phyloP scores from a whole-genome alignment of 2,888 invertebrate species.

The Cryptophagus acutangulus region DNA sequence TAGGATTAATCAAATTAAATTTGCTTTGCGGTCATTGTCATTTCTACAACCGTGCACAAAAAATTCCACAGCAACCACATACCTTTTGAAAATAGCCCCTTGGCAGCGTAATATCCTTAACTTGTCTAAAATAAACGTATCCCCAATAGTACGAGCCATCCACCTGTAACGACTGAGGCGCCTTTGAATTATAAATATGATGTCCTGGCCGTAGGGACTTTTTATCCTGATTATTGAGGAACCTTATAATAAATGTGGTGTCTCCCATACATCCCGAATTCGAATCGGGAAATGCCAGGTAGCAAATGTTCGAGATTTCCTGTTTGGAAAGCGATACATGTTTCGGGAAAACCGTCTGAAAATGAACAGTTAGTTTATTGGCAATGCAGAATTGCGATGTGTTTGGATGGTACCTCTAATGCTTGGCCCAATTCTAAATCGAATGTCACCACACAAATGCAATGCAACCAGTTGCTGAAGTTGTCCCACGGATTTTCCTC shows the following conservation, averaged over 20 bases:
- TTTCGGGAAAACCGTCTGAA: conserved; percentile 74
- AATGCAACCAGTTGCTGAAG: conserved; percentile 92
- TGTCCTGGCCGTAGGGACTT: conserved; percentile 54
- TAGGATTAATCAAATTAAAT: no score
- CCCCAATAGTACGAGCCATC: conserved; percentile 90
- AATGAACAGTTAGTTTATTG: conserved; percentile 23
- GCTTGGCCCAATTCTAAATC: conserved; percentile 98
- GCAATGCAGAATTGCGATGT: no score
- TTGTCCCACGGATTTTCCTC: conserved; percentile 56
- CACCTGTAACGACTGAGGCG: conserved; percentile 71
- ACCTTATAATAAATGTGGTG: conserved; percentile 91
- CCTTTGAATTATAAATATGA: conserved; percentile 68
- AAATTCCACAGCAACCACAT: no score
- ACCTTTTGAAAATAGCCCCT: conserved; percentile 98
- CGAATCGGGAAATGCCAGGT: conserved; percentile 97
- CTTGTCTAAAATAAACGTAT: conserved; percentile 97
- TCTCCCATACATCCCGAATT: conserved; percentile 99
- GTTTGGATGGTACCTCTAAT: conserved; percentile 65
- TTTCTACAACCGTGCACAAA: no score
- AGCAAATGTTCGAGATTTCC: conserved; percentile 92
- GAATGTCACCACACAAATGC: conserved; percentile 97
- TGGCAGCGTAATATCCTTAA: conserved; percentile 83
- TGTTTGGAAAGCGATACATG: conserved; percentile 74
- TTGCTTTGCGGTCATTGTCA: no score
- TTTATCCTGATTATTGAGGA: conserved; percentile 64